phyloP scores from a whole-genome alignment of 1,140 invertebrate genomes.

The Sesamia nonagrioides region DNA sequence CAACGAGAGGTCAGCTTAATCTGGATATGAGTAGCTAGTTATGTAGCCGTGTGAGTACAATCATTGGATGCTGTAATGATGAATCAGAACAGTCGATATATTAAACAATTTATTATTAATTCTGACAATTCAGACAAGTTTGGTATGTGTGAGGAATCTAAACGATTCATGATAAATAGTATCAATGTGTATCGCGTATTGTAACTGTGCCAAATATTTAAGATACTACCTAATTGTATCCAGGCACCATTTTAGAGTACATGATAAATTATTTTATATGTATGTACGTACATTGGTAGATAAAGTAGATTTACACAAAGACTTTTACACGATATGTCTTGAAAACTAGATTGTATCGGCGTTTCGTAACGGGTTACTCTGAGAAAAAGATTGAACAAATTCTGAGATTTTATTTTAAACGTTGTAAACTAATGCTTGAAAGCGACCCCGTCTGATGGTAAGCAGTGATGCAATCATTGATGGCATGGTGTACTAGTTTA shows the following conservation, averaged over 20 bases:
- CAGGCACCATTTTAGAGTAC: not conserved
- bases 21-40: not conserved
- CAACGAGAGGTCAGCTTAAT: not conserved
- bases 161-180: conserved; percentile 8
- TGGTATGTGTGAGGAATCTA: conserved; percentile 11
- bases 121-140: conserved; percentile 20
- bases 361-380: too few species aligned
- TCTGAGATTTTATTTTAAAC: too few species aligned
- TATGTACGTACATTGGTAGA: too few species aligned
- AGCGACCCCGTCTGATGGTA: too few species aligned
- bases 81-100: conserved; percentile 9
- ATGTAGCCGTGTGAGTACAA: too few species aligned
- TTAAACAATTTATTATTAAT: conserved; percentile 19
- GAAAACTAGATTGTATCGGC: too few species aligned
- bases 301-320: too few species aligned
- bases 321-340: too few species aligned
- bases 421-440: too few species aligned
- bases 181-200: not conserved
- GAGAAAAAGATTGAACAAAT: too few species aligned
- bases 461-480: too few species aligned
- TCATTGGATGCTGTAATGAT: not conserved
- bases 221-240: not conserved
- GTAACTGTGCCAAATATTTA: conserved; percentile 23
- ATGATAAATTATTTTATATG: not conserved
- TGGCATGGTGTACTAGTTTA: too few species aligned